Evolutionary conservation across 1,140 invertebrate species (phyloP), one percentile per base, ranked within the genome.

Genomic region (Diploscapter pachys): DNA sequence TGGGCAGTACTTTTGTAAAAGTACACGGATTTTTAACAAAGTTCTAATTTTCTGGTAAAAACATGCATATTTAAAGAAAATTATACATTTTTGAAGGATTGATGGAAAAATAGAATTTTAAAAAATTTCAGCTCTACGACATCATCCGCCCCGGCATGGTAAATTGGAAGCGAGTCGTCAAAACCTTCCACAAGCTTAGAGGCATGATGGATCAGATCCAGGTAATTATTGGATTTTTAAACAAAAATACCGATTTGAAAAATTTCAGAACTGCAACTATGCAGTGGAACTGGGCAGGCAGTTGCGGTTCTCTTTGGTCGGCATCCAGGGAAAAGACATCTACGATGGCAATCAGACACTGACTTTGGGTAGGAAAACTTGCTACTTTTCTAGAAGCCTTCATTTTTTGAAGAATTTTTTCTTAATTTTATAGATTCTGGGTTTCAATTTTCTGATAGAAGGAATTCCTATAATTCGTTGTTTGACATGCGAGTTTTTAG

Each of bases 81-180:
- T 31, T 1, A 31, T 31, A 31, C 31, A 31, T 31, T 31, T 31
- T 31, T 31, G 31, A 31, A 31, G 31, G 31, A 31, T 31, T 31
- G 31, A 31, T 31, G 31, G 31, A 31, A 31, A 31, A 31, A 31
- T 31, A 31, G 0, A 31, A 31, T 31, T 31, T 31, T 31, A 31
- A 31, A 31, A 31, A 31, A 31, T 31, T 82, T 48, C 70, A 98
- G 87, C 89, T 99, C 0, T 98, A 95, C 86, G 96, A 99, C 84
- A 92, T 96, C 78, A 98, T 99, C 84, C 93, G 93, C 84, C 93
- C 94, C 0, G 95, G 94, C 52, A 93, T 94, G 76, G 96, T 99
- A 0, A 92, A 96, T 85, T 99, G 96, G 96, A 93, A 91, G 80
- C 87, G 87, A 85, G 96, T 99, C 2, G 93, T 95, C 86, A 91